phyloP scores from a whole-genome alignment of 2,113 vertebrate genomes.

The Theristicus caerulescens region DNA sequence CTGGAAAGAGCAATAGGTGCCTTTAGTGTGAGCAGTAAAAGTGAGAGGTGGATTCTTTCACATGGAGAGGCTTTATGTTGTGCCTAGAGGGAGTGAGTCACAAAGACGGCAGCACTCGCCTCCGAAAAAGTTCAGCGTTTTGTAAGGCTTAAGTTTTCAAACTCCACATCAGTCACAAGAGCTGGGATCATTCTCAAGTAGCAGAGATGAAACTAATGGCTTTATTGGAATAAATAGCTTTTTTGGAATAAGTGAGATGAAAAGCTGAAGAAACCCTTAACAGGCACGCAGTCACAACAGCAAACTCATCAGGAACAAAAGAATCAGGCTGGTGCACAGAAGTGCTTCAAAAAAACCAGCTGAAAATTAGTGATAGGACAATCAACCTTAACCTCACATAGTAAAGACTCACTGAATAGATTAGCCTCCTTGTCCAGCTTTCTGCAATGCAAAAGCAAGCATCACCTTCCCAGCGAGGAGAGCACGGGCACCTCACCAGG shows the following conservation, averaged over 20 bases:
- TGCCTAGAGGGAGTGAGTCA: background rate
- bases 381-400: background rate
- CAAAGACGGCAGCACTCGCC: fast-evolving
- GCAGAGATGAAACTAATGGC: background rate
- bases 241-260: background rate
- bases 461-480: background rate
- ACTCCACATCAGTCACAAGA: background rate
- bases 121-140: background rate
- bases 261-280: background rate
- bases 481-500: fast-evolving
- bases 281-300: fast-evolving
- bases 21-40: background rate
- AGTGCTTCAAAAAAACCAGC: background rate
- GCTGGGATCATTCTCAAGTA: background rate
- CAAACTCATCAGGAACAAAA: background rate
- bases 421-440: background rate
- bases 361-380: fast-evolving
- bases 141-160: background rate
- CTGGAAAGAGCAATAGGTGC: background rate
- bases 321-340: background rate
- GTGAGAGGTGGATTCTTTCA: background rate
- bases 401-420: background rate
- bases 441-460: background rate
- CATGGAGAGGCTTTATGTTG: background rate
- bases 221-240: background rate